Evolutionary conservation across 2,797 vertebrate genomes (phyloP).

Genomic region (Urophycis tenuis): DNA sequence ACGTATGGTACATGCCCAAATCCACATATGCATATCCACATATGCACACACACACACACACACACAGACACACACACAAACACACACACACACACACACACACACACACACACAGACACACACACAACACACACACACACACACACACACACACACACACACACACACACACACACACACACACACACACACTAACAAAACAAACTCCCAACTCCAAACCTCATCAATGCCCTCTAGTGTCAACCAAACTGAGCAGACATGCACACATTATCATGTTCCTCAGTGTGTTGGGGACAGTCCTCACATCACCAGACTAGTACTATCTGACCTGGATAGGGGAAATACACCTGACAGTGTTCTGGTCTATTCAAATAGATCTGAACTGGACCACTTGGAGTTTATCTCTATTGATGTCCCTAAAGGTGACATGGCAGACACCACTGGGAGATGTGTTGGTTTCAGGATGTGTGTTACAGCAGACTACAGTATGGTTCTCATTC

Average conservation of each 20-base stretch:
- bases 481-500: neutral
- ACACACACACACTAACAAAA: neutral
- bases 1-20: too few relatives aligned
- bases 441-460: neutral
- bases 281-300: neutral
- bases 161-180: neutral
- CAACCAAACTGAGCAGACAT: neutral
- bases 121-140: neutral
- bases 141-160: neutral
- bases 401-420: neutral
- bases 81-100: neutral
- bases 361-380: too few relatives aligned
- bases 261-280: neutral
- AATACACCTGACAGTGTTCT: too few relatives aligned
- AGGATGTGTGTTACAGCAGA: neutral
- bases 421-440: neutral
- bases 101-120: neutral
- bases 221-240: conserved; percentile 53
- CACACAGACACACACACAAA: neutral
- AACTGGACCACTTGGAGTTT: too few relatives aligned
- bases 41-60: neutral
- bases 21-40: neutral
- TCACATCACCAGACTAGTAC: neutral
- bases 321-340: neutral
- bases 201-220: conserved; percentile 23